Conservation (phyloP, 92 coral and sea anemone genomes). For the Zoanthus gigantus region DNA sequence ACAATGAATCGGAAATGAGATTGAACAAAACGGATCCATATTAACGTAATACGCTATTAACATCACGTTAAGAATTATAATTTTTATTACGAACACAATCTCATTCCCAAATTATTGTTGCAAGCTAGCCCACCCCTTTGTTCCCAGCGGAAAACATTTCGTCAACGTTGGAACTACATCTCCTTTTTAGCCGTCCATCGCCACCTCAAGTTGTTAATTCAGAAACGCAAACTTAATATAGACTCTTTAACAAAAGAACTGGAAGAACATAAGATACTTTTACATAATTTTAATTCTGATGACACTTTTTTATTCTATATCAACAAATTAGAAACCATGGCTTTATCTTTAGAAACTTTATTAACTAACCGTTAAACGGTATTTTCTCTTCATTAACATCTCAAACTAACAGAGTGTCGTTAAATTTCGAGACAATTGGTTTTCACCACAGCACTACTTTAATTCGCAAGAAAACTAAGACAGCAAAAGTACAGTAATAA, state of each 20-base stretch:
- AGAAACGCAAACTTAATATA: too few species aligned
- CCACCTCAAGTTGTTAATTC: too few species aligned
- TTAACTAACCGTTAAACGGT: not conserved
- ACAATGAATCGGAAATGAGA: too few species aligned
- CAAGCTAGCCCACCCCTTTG: not conserved
- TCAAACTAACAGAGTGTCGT: not conserved
- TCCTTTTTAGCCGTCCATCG: too few species aligned
- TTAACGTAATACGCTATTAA: not conserved
- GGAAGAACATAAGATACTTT: not conserved
- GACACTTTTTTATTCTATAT: not conserved
- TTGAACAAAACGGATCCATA: not conserved
- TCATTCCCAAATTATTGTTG: not conserved
- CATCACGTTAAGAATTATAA: not conserved
- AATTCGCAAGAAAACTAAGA: not conserved
- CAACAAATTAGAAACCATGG: not conserved
- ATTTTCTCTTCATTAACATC: not conserved
- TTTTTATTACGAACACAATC: not conserved
- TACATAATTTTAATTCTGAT: not conserved
- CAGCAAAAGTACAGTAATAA: not conserved
- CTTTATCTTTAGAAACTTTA: not conserved
- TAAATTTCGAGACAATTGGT: not conserved
- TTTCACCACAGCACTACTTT: not conserved
- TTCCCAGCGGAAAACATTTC: too few species aligned
- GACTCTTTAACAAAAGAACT: too few species aligned
- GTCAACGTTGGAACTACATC: too few species aligned